Percentiles rank a stretch among this genome's conserved stretches.
Conservation (phyloP, 92 coral and sea anemone genomes). For the Zoanthus sociatus region DNA sequence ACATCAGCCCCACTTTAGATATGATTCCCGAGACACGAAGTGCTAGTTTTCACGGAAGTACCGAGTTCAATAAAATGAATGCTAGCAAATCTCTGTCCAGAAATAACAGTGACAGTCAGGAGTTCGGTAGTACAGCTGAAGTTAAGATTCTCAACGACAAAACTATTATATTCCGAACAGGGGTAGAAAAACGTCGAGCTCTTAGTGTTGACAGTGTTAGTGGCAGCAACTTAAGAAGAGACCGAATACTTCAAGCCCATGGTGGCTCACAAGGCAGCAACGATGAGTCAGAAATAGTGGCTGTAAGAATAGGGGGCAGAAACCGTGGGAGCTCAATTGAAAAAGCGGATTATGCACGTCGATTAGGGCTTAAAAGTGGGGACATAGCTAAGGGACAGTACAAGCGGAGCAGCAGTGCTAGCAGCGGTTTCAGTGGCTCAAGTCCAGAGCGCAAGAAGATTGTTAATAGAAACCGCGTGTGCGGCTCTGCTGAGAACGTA, state of each 20-base stretch:
- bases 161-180: conserved; percentile 83
- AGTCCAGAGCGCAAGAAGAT: conserved; percentile 64
- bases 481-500: conserved; percentile 68
- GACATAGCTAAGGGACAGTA: conserved; percentile 69
- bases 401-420: conserved; percentile 70
- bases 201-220: conserved; percentile 77
- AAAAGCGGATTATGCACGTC: conserved; percentile 84
- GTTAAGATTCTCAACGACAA: conserved; percentile 93
- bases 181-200: conserved; percentile 76
- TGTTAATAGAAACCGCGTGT: conserved; percentile 71
- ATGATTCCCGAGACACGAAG: conserved; percentile 91
- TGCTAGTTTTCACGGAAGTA: conserved; percentile 96
- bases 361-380: conserved; percentile 82
- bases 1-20: conserved; percentile 85
- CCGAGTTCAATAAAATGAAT: conserved; percentile 76
- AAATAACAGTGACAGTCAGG: conserved; percentile 46
- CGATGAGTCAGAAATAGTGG: conserved; percentile 66
- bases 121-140: conserved; percentile 74
- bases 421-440: conserved; percentile 62
- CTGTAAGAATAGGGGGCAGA: conserved; percentile 57
- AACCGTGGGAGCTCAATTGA: conserved; percentile 81
- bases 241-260: conserved; percentile 71
- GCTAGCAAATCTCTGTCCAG: conserved; percentile 54
- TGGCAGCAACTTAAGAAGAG: conserved; percentile 75
- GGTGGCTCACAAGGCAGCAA: conserved; percentile 66